These are phyloP conservation scores for Saturnia pavonia DNA, from an alignment of 2,888 invertebrate genomes.

Conservation along the genomic window DNA sequence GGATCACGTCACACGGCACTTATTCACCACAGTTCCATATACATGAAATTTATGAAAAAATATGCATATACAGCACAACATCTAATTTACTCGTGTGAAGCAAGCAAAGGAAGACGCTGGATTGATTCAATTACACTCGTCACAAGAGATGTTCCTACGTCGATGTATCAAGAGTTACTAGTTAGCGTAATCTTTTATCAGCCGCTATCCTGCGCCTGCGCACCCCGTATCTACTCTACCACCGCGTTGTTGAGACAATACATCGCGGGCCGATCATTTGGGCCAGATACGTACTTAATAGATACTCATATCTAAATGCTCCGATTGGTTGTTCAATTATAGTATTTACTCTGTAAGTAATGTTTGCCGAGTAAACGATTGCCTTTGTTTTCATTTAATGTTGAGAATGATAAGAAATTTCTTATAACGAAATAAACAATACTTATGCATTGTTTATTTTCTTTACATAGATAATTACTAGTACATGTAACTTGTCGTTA, in stretches of 20 bases:
- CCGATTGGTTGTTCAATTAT: conserved; percentile 66
- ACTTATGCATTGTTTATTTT: conserved; percentile 5
- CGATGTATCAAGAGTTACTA: conserved; percentile 71
- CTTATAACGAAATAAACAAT: conserved; percentile 30
- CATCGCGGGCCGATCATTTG: conserved; percentile 51
- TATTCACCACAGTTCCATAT: conserved; percentile 14
- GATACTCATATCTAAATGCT: conserved; percentile 59
- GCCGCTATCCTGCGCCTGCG: conserved; percentile 50
- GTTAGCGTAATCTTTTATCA: conserved; percentile 76
- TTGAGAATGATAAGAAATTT: conserved; percentile 35
- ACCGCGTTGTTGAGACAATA: conserved; percentile 59
- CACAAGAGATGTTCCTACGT: conserved; percentile 53
- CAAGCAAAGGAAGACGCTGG: conserved; percentile 66
- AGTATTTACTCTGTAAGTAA: conserved; percentile 55
- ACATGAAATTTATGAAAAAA: not conserved
- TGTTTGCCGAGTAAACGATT: conserved; percentile 53
- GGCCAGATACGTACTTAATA: conserved; percentile 50
- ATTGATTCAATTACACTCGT: conserved; percentile 67
- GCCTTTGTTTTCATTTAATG: conserved; percentile 55
- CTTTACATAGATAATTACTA: not conserved
- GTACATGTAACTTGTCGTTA: no score
- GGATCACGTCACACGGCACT: conserved; percentile 29
- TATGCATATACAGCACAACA: conserved; percentile 4
- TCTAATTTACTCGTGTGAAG: conserved; percentile 13
- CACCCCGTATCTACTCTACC: conserved; percentile 51